Conservation (phyloP, 1,140 invertebrate genomes). For the Cotesia glomerata region DNA sequence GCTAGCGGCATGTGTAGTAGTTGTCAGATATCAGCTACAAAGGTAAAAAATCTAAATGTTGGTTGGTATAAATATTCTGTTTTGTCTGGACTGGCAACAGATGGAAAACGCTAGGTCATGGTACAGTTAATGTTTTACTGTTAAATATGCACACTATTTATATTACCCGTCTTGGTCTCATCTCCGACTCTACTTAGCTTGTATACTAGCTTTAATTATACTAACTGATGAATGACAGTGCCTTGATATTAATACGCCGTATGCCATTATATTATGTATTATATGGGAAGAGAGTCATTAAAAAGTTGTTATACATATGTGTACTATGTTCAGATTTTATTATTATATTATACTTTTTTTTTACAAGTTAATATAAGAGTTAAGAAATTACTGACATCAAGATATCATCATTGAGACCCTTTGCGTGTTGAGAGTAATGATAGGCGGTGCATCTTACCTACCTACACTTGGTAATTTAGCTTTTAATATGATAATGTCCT, state of each 20-base stretch:
- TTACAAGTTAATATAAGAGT: neutral
- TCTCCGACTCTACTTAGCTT: neutral
- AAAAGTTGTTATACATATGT: too few species aligned
- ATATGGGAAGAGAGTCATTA: too few species aligned
- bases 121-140: constrained; percentile 53
- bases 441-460: neutral
- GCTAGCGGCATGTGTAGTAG: neutral
- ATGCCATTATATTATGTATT: too few species aligned
- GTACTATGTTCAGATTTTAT: too few species aligned
- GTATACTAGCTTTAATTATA: neutral
- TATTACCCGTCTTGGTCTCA: neutral
- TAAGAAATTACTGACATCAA: neutral
- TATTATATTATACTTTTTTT: too few species aligned
- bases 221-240: too few species aligned
- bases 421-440: neutral
- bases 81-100: constrained; percentile 33
- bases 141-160: constrained; percentile 39
- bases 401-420: neutral
- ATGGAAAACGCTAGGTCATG: constrained; percentile 50
- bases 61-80: neutral
- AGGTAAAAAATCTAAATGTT: neutral
- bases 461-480: neutral
- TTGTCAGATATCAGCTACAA: too few species aligned
- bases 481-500: neutral
- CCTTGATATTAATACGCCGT: neutral